Conservation (phyloP, 37 sponge, comb jelly and placozoan genomes). For the Beroe ovata region DNA sequence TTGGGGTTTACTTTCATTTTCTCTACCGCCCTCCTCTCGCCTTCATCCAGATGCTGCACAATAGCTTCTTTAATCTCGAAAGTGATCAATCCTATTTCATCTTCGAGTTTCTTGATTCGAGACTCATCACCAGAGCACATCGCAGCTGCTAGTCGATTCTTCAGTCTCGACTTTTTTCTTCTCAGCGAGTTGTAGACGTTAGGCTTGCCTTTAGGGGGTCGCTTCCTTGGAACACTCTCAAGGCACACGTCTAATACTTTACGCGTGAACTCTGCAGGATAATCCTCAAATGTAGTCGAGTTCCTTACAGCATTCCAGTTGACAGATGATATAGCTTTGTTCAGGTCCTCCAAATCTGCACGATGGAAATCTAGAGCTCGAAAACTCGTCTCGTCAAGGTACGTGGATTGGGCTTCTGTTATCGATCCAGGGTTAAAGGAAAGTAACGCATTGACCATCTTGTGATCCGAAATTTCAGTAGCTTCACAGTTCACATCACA, state of each 20-base stretch:
- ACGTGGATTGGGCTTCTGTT: not conserved
- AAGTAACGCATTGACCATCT: not conserved
- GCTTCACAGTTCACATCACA: not conserved
- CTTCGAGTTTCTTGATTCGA: not conserved
- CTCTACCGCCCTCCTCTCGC: not conserved
- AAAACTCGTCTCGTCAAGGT: not conserved
- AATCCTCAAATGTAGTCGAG: not conserved
- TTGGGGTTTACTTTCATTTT: not conserved
- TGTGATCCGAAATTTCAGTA: not conserved
- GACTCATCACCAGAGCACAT: not conserved
- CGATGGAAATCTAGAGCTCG: not conserved
- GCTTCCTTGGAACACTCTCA: not conserved
- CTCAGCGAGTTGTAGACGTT: not conserved
- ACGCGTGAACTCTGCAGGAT: not conserved
- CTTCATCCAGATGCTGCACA: too few species aligned
- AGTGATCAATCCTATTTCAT: not conserved
- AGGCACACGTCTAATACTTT: not conserved
- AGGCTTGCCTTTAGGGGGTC: not conserved
- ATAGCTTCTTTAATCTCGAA: not conserved
- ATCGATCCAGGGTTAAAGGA: not conserved
- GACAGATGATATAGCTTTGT: not conserved
- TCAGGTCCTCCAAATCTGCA: too few species aligned
- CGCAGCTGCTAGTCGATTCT: not conserved
- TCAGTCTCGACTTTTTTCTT: not conserved
- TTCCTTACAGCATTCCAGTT: not conserved